Evolutionary conservation across 2,113 vertebrate species (phyloP).

Genomic region (Dolichallabes microphthalmus): DNA sequence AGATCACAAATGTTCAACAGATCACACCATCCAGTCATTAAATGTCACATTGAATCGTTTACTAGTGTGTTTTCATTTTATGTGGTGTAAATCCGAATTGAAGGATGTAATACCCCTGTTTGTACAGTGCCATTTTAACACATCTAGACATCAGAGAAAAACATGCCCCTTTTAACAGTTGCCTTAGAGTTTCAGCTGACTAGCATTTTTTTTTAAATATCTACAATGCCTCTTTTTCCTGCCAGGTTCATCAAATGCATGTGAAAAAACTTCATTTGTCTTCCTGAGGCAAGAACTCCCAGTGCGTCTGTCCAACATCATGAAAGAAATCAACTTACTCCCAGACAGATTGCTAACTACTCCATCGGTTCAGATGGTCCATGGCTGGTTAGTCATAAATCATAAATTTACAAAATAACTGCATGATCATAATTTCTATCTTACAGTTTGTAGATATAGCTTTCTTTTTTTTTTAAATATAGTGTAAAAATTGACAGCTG

Average conservation of each 20-base stretch:
- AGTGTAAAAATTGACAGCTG: background rate
- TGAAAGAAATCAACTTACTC: constrained; percentile 95
- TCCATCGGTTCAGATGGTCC: constrained; percentile 86
- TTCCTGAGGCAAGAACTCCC: constrained; percentile 93
- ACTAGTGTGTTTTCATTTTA: background rate
- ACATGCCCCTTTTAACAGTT: background rate
- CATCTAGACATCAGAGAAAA: background rate
- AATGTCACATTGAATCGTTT: background rate
- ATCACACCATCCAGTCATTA: background rate
- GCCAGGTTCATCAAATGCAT: constrained; percentile 90
- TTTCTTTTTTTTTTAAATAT: background rate
- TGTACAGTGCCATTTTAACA: background rate
- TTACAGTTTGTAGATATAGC: no score
- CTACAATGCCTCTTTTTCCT: background rate
- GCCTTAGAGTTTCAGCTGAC: background rate
- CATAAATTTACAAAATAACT: background rate
- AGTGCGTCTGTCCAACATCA: constrained; percentile 92
- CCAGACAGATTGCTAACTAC: constrained; percentile 84
- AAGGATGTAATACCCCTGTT: background rate
- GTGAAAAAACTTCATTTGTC: constrained; percentile 90
- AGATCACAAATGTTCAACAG: background rate
- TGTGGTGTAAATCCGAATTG: background rate
- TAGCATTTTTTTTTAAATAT: background rate
- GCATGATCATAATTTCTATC: background rate
- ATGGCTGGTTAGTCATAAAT: constrained; percentile 81